Evolutionary conservation across 2,113 vertebrate species (phyloP).

Genomic region (Anoura caudifer): DNA sequence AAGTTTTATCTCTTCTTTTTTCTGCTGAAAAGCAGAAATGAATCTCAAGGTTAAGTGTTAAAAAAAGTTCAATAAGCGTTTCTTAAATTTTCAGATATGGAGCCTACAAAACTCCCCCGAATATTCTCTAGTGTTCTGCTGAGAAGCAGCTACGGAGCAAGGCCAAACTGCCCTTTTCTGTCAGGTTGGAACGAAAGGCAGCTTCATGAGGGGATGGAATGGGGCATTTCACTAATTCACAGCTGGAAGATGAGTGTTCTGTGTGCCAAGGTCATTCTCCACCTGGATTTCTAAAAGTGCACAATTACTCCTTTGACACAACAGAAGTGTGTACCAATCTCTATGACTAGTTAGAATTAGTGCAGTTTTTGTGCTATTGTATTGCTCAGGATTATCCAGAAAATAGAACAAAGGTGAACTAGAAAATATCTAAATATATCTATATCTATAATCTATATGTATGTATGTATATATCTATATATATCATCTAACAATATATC

Average conservation of each 20-base stretch:
- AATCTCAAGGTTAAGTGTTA: conserved; percentile 30
- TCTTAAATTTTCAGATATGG: not conserved
- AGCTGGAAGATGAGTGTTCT: not conserved
- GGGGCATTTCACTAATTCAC: not conserved
- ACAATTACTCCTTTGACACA: not conserved
- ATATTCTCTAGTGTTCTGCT: not conserved
- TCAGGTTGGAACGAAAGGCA: not conserved
- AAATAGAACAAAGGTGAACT: not conserved
- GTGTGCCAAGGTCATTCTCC: not conserved
- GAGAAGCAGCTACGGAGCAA: not conserved
- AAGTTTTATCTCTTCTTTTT: not conserved
- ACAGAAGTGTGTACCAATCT: not conserved
- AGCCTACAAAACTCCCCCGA: not conserved
- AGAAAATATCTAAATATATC: not conserved
- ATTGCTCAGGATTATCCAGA: not conserved
- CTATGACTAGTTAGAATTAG: not conserved
- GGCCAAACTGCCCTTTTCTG: not conserved
- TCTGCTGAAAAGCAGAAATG: conserved; percentile 14
- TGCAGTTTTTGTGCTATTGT: not conserved
- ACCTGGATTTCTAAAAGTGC: not conserved
- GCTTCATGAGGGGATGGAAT: not conserved
- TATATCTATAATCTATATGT: not conserved
- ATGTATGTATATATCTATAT: not conserved
- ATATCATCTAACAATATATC: not conserved
- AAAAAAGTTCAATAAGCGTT: conserved; percentile 23